phyloP scores from a whole-genome alignment of 1,140 invertebrate genomes.

The Drosophila ficusphila region DNA sequence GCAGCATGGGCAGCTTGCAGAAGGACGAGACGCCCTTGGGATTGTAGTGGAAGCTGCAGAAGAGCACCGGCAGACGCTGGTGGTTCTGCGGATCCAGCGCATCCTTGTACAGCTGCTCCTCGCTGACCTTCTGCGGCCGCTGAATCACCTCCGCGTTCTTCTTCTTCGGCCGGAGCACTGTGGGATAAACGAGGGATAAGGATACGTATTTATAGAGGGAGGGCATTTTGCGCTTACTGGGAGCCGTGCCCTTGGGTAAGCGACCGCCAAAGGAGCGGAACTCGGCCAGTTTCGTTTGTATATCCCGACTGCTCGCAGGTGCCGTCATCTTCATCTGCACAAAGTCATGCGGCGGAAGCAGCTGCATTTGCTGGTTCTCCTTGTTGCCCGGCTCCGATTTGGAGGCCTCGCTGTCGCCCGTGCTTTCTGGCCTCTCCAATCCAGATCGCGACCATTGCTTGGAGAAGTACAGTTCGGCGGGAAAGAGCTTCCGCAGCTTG shows the following conservation, averaged over 20 bases:
- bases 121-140: constrained; percentile 66
- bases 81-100: constrained; percentile 94
- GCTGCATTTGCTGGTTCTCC: constrained; percentile 45
- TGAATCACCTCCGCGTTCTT: constrained; percentile 47
- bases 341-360: constrained; percentile 88
- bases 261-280: constrained; percentile 94
- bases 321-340: constrained; percentile 88
- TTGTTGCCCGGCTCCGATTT: constrained; percentile 37
- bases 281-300: constrained; percentile 91
- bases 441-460: constrained; percentile 84
- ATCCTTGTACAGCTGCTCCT: constrained; percentile 86
- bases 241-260: constrained; percentile 83
- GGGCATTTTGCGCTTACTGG: constrained; percentile 43
- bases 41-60: constrained; percentile 93
- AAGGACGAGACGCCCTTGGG: constrained; percentile 77
- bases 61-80: constrained; percentile 94
- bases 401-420: constrained; percentile 13
- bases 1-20: constrained; percentile 69
- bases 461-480: constrained; percentile 92
- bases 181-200: background rate
- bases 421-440: constrained; percentile 58
- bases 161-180: constrained; percentile 61
- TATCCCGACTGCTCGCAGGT: constrained; percentile 87
- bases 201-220: background rate
- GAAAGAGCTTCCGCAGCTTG: constrained; percentile 90